Evolutionary conservation across 2,113 vertebrate genomes (phyloP).

Genomic region (Trichechus manatus): DNA sequence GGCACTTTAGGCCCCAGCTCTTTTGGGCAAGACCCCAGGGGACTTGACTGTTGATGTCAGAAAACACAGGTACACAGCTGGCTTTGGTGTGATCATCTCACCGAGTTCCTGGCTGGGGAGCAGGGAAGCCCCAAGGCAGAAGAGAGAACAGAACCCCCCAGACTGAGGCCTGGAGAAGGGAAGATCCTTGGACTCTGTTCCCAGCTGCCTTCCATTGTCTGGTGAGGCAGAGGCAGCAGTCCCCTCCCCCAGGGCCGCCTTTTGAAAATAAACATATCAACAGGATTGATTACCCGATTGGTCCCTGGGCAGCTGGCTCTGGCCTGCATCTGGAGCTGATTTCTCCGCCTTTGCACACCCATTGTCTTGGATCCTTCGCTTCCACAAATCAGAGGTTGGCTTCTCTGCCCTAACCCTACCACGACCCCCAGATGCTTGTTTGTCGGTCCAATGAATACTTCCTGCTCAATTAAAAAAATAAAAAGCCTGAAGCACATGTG

Average conservation of each 20-base stretch:
- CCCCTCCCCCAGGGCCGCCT: constrained; percentile 19
- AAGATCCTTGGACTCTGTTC: neutral
- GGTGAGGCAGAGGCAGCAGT: neutral
- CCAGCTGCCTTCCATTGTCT: constrained; percentile 76
- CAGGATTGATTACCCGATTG: constrained; percentile 73
- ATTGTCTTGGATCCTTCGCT: constrained; percentile 72
- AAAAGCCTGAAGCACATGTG: constrained; percentile 6
- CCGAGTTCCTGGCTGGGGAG: neutral
- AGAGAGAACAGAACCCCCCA: neutral
- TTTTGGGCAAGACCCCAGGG: neutral
- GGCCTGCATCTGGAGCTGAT: constrained; percentile 72
- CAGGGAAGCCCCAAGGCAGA: neutral
- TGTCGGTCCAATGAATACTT: constrained; percentile 69
- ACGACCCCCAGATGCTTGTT: constrained; percentile 76
- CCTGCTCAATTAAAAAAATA: constrained; percentile 13
- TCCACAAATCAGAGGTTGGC: constrained; percentile 70
- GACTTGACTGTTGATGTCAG: neutral
- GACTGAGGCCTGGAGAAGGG: neutral
- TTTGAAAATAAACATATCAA: constrained; percentile 74
- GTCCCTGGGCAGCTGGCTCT: constrained; percentile 69
- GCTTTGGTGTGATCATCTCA: neutral
- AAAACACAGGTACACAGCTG: neutral
- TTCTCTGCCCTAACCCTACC: constrained; percentile 68
- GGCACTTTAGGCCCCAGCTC: neutral
- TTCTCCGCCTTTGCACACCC: constrained; percentile 65